Percentiles rank a stretch among this genome's conserved stretches.
Evolutionary conservation across 2,113 vertebrate genomes (phyloP).

Genomic region (Corydoras maculifer): DNA sequence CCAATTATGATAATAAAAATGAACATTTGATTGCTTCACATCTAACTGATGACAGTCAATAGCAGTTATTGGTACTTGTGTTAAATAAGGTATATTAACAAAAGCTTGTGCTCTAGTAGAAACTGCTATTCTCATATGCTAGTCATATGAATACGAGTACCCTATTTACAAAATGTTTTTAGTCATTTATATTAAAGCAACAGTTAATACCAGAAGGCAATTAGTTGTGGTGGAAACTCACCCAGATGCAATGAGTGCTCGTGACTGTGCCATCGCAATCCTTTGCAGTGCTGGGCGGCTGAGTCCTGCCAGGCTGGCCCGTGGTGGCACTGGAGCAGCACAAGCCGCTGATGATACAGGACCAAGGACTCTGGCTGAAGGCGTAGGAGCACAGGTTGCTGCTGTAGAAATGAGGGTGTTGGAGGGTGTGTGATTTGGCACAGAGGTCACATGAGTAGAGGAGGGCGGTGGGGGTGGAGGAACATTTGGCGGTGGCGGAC

Average conservation of each 20-base stretch:
- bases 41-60: too few relatives aligned
- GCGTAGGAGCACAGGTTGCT: conserved; percentile 52
- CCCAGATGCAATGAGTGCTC: conserved; percentile 90
- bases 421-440: conserved; percentile 44
- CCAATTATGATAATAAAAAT: too few relatives aligned
- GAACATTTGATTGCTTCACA: too few relatives aligned
- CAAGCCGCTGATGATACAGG: conserved; percentile 57
- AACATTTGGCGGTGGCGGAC: conserved; percentile 63
- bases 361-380: conserved; percentile 61
- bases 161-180: too few relatives aligned
- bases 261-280: conserved; percentile 88
- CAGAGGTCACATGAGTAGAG: conserved; percentile 39
- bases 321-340: conserved; percentile 65
- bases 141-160: too few relatives aligned
- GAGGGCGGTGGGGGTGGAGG: conserved; percentile 62
- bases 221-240: conserved; percentile 57
- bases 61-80: too few relatives aligned
- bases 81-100: too few relatives aligned
- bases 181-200: too few relatives aligned
- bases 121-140: too few relatives aligned
- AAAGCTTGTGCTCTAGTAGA: too few relatives aligned
- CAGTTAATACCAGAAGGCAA: neutral
- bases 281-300: conserved; percentile 83
- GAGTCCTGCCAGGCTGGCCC: conserved; percentile 73
- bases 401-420: conserved; percentile 59